phyloP scores from a whole-genome alignment of 1,140 invertebrate species.

The Apis dorsata region DNA sequence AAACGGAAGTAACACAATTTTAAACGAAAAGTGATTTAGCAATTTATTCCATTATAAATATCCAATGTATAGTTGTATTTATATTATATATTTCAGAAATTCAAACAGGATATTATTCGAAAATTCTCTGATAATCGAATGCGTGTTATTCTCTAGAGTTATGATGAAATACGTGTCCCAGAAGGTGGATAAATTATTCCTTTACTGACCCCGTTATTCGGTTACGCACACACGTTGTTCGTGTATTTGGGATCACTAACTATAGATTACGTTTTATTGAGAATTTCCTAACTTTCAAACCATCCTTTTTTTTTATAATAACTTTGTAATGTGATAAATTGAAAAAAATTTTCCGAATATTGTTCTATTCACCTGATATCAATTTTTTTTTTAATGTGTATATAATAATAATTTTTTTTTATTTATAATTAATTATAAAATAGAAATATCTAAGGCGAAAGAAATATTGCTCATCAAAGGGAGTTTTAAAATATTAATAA shows the following conservation, averaged over 20 bases:
- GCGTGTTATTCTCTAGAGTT: neutral
- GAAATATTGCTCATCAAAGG: neutral
- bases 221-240: neutral
- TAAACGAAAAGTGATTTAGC: neutral
- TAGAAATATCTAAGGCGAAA: neutral
- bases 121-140: conserved; percentile 6
- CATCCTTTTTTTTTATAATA: neutral
- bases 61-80: too few species aligned
- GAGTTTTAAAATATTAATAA: neutral
- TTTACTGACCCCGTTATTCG: conserved; percentile 23
- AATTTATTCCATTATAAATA: too few species aligned
- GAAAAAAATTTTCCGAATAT: too few species aligned
- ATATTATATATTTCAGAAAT: neutral
- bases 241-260: neutral
- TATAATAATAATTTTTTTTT: too few species aligned
- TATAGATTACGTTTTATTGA: neutral
- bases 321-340: neutral
- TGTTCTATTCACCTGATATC: too few species aligned
- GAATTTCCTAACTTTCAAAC: neutral
- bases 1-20: neutral
- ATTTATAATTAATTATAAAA: too few species aligned
- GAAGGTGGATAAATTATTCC: conserved; percentile 34
- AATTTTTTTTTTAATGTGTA: too few species aligned
- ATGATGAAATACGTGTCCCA: conserved; percentile 22
- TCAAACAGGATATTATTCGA: neutral